phyloP scores from a whole-genome alignment of 1,140 invertebrate genomes.

The Drosophila pseudoobscura region DNA sequence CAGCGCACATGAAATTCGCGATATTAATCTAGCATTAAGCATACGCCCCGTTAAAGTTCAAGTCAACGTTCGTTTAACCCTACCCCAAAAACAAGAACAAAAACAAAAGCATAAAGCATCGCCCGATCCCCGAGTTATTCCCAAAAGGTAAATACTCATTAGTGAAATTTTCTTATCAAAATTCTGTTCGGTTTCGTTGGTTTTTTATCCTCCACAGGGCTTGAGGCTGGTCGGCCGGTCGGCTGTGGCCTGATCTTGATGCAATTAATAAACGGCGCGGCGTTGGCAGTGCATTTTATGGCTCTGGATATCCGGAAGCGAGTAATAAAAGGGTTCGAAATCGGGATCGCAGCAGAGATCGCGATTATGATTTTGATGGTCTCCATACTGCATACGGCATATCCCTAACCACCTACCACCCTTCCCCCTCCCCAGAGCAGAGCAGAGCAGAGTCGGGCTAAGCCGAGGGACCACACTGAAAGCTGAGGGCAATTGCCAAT shows the following conservation, averaged over 20 bases:
- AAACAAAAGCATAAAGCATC: constrained; percentile 10
- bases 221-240: constrained; percentile 33
- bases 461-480: constrained; percentile 53
- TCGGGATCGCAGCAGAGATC: constrained; percentile 41
- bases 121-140: constrained; percentile 34
- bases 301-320: constrained; percentile 74
- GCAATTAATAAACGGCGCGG: constrained; percentile 68
- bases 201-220: constrained; percentile 6
- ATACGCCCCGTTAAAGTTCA: constrained; percentile 66
- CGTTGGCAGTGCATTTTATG: constrained; percentile 54
- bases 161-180: constrained; percentile 69
- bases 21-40: constrained; percentile 80
- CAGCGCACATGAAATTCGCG: constrained; percentile 74
- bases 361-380: constrained; percentile 67
- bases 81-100: constrained; percentile 10
- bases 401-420: neutral
- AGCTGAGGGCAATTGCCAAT: constrained; percentile 44
- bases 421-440: neutral
- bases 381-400: too few relatives aligned
- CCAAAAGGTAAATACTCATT: constrained; percentile 79
- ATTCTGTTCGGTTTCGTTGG: constrained; percentile 3
- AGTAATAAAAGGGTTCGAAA: constrained; percentile 59
- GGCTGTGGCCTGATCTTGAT: constrained; percentile 70
- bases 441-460: neutral
- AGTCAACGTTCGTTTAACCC: constrained; percentile 40